Percentiles rank a stretch among this genome's conserved stretches.
These are phyloP conservation scores for Cyphomyrus plagiostoma DNA, from an alignment of 2,113 vertebrate species.

Conservation along the genomic window DNA sequence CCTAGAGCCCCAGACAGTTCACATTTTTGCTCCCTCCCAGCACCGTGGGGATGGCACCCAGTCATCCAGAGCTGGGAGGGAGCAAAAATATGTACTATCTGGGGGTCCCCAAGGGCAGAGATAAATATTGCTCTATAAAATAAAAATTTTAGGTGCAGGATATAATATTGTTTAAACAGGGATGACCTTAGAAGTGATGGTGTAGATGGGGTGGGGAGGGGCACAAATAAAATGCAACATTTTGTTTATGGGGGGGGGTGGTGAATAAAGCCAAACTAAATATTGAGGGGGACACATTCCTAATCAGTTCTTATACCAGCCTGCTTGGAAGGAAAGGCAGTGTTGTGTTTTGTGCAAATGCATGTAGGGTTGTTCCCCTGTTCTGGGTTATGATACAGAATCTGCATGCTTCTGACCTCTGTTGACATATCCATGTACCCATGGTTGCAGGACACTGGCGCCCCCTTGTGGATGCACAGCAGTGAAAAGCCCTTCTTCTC, in stretches of 20 bases:
- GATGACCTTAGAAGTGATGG: not conserved
- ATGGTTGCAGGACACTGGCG: conserved; percentile 62
- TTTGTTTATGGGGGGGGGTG: not conserved
- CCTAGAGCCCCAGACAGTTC: not conserved
- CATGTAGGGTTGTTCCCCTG: not conserved
- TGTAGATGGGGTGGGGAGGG: not conserved
- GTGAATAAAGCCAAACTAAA: not conserved
- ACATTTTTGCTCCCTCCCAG: not conserved
- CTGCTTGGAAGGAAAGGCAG: not conserved
- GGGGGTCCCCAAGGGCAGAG: not conserved
- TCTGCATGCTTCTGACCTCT: not conserved
- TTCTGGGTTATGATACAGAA: not conserved
- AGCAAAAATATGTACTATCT: not conserved
- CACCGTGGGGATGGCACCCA: too few species aligned
- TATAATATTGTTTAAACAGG: not conserved
- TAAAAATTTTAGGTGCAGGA: not conserved
- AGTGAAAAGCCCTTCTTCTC: conserved; percentile 82
- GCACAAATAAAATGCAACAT: not conserved
- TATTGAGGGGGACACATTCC: not conserved
- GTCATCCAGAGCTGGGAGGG: too few species aligned
- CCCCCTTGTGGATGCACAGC: conserved; percentile 65
- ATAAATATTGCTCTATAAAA: not conserved
- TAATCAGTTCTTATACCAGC: not conserved
- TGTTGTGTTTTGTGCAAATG: not conserved
- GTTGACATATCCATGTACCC: not conserved